A percentile compares a stretch with the other conserved stretches of the same genome.
These are phyloP conservation scores for Geotrypetes seraphini DNA, from an alignment of 2,797 vertebrate species.

Conservation along the genomic window DNA sequence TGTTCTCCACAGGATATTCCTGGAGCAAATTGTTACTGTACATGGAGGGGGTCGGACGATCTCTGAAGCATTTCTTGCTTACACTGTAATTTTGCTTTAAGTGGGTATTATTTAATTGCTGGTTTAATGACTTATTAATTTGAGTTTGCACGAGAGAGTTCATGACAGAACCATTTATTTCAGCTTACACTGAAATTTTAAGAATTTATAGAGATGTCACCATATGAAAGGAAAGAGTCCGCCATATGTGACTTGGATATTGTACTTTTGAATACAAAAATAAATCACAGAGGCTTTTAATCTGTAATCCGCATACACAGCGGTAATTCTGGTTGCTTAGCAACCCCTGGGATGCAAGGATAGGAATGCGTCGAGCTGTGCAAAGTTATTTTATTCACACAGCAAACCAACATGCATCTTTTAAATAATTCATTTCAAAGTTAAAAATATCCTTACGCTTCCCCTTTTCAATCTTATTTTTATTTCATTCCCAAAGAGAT, in stretches of 20 bases:
- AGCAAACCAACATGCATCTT: too few species aligned
- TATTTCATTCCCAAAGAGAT: too few species aligned
- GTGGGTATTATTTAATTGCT: background rate
- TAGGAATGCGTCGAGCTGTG: too few species aligned
- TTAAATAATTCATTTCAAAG: too few species aligned
- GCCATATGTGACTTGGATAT: rapidly evolving
- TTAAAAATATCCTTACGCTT: too few species aligned
- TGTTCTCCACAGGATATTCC: too few species aligned
- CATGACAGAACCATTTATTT: background rate
- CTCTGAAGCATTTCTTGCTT: too few species aligned
- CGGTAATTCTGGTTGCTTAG: background rate
- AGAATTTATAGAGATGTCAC: background rate
- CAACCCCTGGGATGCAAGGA: background rate
- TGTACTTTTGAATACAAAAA: background rate
- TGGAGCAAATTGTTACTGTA: too few species aligned
- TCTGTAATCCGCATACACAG: background rate
- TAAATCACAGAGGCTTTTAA: background rate
- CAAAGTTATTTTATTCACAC: too few species aligned
- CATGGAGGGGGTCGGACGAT: background rate
- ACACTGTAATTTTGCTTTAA: background rate
- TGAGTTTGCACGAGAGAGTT: background rate
- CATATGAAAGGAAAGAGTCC: background rate
- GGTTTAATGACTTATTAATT: background rate
- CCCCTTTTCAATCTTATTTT: too few species aligned
- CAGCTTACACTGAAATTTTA: background rate